phyloP scores from a whole-genome alignment of 2,888 invertebrate species.

The Xylophagus ater region DNA sequence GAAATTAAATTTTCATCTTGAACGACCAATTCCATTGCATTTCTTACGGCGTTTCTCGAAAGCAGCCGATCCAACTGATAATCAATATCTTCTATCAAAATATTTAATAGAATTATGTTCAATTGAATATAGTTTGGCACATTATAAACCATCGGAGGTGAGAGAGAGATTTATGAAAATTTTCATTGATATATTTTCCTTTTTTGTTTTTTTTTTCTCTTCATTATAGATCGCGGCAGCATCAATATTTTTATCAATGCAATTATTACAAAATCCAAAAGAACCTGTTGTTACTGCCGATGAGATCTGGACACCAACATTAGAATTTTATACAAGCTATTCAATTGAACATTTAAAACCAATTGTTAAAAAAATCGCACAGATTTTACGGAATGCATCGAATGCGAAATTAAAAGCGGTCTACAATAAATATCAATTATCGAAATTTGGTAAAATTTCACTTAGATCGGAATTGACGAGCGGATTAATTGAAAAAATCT shows the following conservation, averaged over 20 bases:
- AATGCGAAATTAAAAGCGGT: slow-evolving; percentile 60
- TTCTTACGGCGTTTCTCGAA: slow-evolving; percentile 73
- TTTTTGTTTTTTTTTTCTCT: slow-evolving; percentile 2
- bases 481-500: slow-evolving; percentile 28
- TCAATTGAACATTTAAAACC: slow-evolving; percentile 54
- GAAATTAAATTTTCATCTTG: slow-evolving; percentile 67
- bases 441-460: slow-evolving; percentile 54
- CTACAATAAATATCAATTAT: slow-evolving; percentile 51
- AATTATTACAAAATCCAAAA: slow-evolving; percentile 30
- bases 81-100: slow-evolving; percentile 71
- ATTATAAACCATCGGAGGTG: slow-evolving; percentile 69
- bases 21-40: slow-evolving; percentile 76
- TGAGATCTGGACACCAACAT: slow-evolving; percentile 59
- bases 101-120: slow-evolving; percentile 80
- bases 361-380: slow-evolving; percentile 57
- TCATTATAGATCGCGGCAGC: slow-evolving; percentile 32
- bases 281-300: slow-evolving; percentile 32
- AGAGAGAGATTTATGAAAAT: slow-evolving; percentile 45
- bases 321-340: slow-evolving; percentile 69
- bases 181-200: background rate
- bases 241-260: slow-evolving; percentile 32
- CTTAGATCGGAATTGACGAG: slow-evolving; percentile 47
- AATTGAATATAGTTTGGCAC: slow-evolving; percentile 67
- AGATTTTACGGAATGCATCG: slow-evolving; percentile 55
- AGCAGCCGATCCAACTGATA: slow-evolving; percentile 48